phyloP scores from a whole-genome alignment of 2,797 vertebrate species.

The Chanos chanos region DNA sequence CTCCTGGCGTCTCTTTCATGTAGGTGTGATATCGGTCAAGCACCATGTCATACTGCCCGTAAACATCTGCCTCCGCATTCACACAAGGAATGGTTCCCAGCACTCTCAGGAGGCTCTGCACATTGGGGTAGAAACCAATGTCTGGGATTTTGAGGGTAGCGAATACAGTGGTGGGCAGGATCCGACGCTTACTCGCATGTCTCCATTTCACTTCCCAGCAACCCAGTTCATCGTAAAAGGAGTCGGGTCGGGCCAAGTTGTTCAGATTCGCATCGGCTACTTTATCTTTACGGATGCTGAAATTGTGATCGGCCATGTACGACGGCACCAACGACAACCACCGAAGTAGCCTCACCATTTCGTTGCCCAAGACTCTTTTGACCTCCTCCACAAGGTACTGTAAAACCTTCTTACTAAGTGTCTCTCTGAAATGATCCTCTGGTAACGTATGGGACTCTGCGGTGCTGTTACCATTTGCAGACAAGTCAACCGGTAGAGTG shows the following conservation, averaged over 20 bases:
- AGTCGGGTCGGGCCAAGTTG: conserved; percentile 91
- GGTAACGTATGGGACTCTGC: conserved; percentile 71
- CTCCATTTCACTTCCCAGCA: conserved; percentile 99
- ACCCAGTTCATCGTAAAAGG: conserved; percentile 91
- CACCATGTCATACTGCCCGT: conserved; percentile 86
- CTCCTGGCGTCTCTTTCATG: conserved; percentile 78
- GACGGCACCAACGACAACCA: conserved; percentile 93
- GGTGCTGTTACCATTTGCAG: conserved; percentile 63
- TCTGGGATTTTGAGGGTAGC: conserved; percentile 92
- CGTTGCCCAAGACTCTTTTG: conserved; percentile 90
- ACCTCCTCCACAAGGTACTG: conserved; percentile 90
- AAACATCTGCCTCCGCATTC: conserved; percentile 83
- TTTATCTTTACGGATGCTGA: conserved; percentile 92
- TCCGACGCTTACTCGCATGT: conserved; percentile 90
- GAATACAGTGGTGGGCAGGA: conserved; percentile 89
- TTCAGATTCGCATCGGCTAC: conserved; percentile 91
- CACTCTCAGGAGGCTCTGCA: conserved; percentile 89
- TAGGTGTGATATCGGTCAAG: conserved; percentile 84
- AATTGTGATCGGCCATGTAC: conserved; percentile 97
- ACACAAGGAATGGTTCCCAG: conserved; percentile 90
- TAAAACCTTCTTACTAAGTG: conserved; percentile 81
- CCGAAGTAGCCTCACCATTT: conserved; percentile 89
- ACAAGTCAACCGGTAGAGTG: conserved; percentile 73
- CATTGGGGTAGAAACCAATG: conserved; percentile 95
- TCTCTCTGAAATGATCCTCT: conserved; percentile 90